Conservation (phyloP, 2,797 vertebrate genomes). For the Aldrovandia affinis region DNA sequence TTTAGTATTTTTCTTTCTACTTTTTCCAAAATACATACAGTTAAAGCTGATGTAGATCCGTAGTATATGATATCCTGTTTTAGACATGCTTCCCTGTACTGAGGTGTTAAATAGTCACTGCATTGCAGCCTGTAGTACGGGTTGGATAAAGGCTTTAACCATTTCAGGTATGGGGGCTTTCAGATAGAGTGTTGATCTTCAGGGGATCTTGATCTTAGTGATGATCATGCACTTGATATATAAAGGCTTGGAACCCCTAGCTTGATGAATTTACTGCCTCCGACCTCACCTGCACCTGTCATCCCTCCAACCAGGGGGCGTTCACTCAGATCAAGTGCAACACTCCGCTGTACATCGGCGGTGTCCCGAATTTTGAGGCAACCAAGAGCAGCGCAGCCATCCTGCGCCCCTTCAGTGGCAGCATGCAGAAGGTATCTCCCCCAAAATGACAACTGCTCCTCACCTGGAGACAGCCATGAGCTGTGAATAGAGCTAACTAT, state of each 20-base stretch:
- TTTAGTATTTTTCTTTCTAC: neutral
- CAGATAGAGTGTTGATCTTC: neutral
- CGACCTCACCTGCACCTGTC: neutral
- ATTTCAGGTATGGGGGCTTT: neutral
- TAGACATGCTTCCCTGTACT: neutral
- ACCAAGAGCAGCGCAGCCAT: constrained; percentile 86
- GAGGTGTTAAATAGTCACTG: neutral
- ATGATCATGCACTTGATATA: too few relatives aligned
- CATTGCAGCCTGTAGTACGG: neutral
- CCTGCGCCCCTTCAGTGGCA: constrained; percentile 83
- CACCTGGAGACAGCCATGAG: too few relatives aligned
- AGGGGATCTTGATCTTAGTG: neutral
- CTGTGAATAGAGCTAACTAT: too few relatives aligned
- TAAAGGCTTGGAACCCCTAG: neutral
- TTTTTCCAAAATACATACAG: neutral
- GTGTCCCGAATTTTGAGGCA: constrained; percentile 84
- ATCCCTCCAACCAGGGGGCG: constrained; percentile 78
- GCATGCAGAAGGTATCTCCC: constrained; percentile 86
- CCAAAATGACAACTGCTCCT: neutral
- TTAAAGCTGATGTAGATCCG: neutral
- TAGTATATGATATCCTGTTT: neutral
- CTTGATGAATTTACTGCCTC: neutral
- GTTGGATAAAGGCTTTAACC: neutral
- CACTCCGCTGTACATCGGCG: constrained; percentile 88
- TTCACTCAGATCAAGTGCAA: constrained; percentile 98